These are phyloP conservation scores for Drosophila kepulauana DNA, from an alignment of 1,140 invertebrate genomes.

Conservation along the genomic window DNA sequence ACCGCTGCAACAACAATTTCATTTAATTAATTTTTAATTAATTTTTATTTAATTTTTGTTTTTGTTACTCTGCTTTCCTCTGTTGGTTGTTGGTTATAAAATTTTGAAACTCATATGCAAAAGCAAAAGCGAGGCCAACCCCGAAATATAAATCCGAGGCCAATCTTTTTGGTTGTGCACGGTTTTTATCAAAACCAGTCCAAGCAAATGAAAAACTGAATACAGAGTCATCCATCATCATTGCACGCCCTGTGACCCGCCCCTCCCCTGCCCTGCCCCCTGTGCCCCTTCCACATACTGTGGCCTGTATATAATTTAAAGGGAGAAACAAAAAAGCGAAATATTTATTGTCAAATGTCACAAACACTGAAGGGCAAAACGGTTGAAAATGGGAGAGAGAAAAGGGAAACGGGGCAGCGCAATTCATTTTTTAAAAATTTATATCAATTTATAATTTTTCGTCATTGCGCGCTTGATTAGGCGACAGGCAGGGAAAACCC, in stretches of 20 bases:
- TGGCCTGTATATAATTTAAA: slow-evolving; percentile 62
- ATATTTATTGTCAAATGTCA: slow-evolving; percentile 79
- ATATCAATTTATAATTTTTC: slow-evolving; percentile 81
- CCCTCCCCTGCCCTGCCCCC: not conserved
- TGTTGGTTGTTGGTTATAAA: slow-evolving; percentile 30
- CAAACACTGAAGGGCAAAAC: slow-evolving; percentile 50
- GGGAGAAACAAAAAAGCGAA: slow-evolving; percentile 23
- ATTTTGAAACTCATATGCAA: slow-evolving; percentile 61
- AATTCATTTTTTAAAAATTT: slow-evolving; percentile 78
- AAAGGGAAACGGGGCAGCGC: slow-evolving; percentile 27
- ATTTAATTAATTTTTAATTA: slow-evolving; percentile 82
- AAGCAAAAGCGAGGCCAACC: slow-evolving; percentile 21
- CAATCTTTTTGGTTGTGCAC: slow-evolving; percentile 52
- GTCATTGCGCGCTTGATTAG: slow-evolving; percentile 74
- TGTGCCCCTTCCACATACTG: slow-evolving; percentile 8
- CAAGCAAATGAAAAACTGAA: slow-evolving; percentile 72
- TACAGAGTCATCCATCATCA: slow-evolving; percentile 76
- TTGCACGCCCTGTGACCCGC: slow-evolving; percentile 54
- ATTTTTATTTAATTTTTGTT: slow-evolving; percentile 73
- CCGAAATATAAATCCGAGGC: slow-evolving; percentile 60
- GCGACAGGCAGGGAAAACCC: slow-evolving; percentile 47
- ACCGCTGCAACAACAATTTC: slow-evolving; percentile 62
- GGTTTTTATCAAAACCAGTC: slow-evolving; percentile 54
- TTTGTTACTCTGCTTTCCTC: slow-evolving; percentile 1
- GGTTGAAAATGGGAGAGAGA: not conserved